Conservation (phyloP, 2,888 invertebrate genomes). For the Azorinus chamasolen region DNA sequence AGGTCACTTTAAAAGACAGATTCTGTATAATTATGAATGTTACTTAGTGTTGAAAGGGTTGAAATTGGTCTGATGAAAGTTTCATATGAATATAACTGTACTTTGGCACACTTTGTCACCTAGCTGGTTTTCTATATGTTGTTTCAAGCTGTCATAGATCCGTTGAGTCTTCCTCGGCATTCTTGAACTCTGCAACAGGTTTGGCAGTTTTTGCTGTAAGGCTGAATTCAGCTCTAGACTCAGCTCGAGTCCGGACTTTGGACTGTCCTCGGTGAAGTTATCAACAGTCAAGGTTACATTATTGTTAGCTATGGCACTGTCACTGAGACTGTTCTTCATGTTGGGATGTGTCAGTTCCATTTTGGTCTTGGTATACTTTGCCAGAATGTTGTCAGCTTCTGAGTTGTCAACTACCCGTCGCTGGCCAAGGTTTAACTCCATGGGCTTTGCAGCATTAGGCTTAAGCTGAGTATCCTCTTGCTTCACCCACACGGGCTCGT, state of each 20-base stretch:
- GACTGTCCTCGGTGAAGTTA: constrained; percentile 35
- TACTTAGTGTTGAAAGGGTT: too few species aligned
- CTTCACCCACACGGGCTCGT: not conserved
- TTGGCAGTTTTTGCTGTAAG: constrained; percentile 62
- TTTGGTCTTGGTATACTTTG: constrained; percentile 52
- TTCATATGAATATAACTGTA: constrained; percentile 77
- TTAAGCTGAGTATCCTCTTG: not conserved
- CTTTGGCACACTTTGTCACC: constrained; percentile 71
- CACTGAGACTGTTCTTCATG: constrained; percentile 79
- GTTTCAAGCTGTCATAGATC: constrained; percentile 75
- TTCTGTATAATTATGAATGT: too few species aligned
- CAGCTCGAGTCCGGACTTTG: constrained; percentile 57
- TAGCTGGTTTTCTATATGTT: constrained; percentile 70
- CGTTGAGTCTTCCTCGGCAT: constrained; percentile 75
- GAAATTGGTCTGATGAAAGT: too few species aligned
- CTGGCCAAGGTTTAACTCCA: constrained; percentile 32
- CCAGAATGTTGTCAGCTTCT: constrained; percentile 59
- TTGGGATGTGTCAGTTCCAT: constrained; percentile 66
- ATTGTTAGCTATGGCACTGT: constrained; percentile 64
- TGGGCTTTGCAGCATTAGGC: not conserved
- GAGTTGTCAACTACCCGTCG: constrained; percentile 49
- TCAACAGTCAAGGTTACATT: constrained; percentile 38
- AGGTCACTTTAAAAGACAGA: too few species aligned
- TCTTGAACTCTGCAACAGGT: constrained; percentile 55
- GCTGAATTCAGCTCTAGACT: constrained; percentile 47